Conservation (phyloP, 2,113 vertebrate genomes). For the Pomatorhinus ruficollis region DNA sequence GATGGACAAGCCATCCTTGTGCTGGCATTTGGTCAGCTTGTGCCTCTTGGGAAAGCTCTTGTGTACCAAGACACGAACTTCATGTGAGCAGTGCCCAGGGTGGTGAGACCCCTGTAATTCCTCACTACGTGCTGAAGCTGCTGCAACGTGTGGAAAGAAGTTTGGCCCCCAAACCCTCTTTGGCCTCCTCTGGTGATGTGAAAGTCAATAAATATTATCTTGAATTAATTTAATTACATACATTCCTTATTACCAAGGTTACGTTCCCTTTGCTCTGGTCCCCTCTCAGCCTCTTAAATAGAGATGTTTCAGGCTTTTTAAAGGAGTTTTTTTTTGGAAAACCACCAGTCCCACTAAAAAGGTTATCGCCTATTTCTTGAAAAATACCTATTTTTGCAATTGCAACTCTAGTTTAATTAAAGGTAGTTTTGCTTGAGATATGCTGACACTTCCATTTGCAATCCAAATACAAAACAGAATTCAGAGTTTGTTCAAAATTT, state of each 20-base stretch:
- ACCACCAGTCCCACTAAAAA: background rate
- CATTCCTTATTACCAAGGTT: background rate
- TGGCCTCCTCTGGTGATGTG: background rate
- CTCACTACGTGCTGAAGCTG: background rate
- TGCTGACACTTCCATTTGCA: background rate
- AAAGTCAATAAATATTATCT: background rate
- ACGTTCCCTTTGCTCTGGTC: background rate
- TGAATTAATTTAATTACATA: background rate
- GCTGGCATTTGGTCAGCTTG: fast-evolving
- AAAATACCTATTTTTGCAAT: background rate
- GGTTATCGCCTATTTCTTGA: background rate
- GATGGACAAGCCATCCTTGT: background rate
- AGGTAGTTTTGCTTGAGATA: background rate
- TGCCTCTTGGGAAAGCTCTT: background rate
- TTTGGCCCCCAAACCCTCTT: background rate
- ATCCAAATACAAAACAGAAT: background rate
- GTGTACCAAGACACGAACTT: background rate
- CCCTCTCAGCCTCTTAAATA: background rate
- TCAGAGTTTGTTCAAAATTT: background rate
- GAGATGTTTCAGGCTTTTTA: background rate
- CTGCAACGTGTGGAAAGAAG: background rate
- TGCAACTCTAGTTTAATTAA: background rate
- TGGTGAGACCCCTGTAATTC: background rate
- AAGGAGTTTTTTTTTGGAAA: background rate
- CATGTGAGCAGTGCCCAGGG: background rate